phyloP scores from a whole-genome alignment of 2,888 invertebrate species.

The Anticlea derivata region DNA sequence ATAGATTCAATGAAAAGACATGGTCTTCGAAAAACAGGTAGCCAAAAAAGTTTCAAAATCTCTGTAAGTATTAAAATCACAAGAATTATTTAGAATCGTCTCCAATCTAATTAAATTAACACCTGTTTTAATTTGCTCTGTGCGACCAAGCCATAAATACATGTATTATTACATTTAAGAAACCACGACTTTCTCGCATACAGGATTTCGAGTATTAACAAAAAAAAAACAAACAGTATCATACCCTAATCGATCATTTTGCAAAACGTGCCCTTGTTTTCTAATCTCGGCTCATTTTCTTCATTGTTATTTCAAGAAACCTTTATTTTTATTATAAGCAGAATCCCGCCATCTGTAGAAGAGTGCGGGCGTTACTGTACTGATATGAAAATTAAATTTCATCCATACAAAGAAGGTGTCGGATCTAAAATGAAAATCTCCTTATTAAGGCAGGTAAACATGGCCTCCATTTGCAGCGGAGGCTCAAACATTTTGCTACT shows the following conservation, averaged over 20 bases:
- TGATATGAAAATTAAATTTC: slow-evolving; percentile 65
- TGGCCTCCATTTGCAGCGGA: slow-evolving; percentile 55
- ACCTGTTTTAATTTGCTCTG: too few relatives aligned
- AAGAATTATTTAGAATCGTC: too few relatives aligned
- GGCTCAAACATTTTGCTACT: slow-evolving; percentile 62
- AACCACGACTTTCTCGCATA: too few relatives aligned
- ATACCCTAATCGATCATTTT: slow-evolving; percentile 9
- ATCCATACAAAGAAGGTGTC: slow-evolving; percentile 55
- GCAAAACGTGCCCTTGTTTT: background rate
- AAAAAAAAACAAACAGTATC: background rate
- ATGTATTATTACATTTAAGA: too few relatives aligned
- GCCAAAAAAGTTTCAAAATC: too few relatives aligned
- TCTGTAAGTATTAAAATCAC: too few relatives aligned
- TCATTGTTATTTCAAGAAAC: slow-evolving; percentile 19
- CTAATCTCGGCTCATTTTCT: slow-evolving; percentile 7
- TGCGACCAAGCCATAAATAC: too few relatives aligned
- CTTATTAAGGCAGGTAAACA: slow-evolving; percentile 71
- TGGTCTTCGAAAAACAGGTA: too few relatives aligned
- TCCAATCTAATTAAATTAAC: too few relatives aligned
- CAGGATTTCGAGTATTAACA: too few relatives aligned
- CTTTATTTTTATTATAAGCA: slow-evolving; percentile 24
- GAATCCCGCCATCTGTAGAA: slow-evolving; percentile 9
- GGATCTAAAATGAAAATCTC: slow-evolving; percentile 71
- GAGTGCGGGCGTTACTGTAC: slow-evolving; percentile 27
- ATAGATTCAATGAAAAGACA: too few relatives aligned